Base-by-base conservation (phyloP, 2,888 invertebrate species). In the Eubasilissa splendida region DNA sequence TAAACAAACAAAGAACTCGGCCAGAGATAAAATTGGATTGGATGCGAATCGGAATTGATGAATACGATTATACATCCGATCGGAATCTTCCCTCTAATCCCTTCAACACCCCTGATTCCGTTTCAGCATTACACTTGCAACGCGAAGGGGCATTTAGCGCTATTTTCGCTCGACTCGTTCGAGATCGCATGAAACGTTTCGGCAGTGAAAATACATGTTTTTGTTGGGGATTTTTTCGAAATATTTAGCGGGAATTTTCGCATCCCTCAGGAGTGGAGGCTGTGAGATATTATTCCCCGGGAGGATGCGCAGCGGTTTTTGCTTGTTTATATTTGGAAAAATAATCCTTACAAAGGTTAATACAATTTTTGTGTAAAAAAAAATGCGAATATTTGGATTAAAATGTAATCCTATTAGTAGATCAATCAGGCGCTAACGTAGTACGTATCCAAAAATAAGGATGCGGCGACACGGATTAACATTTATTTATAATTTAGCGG, bases 31-130 rank as follows among this genome's bases (percentile, higher is more conserved):
- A 79, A 79, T 66, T 79, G 74, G 79, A 79, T 75, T 75, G 59
- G 79, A 79, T 75, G 66, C 79, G 79, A 79, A 59, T 79, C 79
- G 22, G 66, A 79, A 75, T 79, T 79, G 66, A 79, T 75, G 79
- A 79, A 79, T 79, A 74, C 71, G 79, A 70, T 77, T 77, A 59
- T 33, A 66, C 11, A 52, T 33, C 54, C 76, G 54, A 77, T 63
- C 59, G 77, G 33, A 42, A 14, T 5, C 53, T 33, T 31, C n/a
- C 42, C 42, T 31, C 7, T 12, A 56, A 58, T 73, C 31, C 59
- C 12, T 52, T 52, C 75, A 7, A 75, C 14, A 9, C 14, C 50
- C 53, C 50, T 9, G 14, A 14, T 50, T 11, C 31, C 10, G 59
- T 14, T 52, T 9, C 10, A 65, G 54, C 7, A 66, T 14, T 65